phyloP scores from a whole-genome alignment of 2,797 vertebrate species.

The Pteropus rufus region DNA sequence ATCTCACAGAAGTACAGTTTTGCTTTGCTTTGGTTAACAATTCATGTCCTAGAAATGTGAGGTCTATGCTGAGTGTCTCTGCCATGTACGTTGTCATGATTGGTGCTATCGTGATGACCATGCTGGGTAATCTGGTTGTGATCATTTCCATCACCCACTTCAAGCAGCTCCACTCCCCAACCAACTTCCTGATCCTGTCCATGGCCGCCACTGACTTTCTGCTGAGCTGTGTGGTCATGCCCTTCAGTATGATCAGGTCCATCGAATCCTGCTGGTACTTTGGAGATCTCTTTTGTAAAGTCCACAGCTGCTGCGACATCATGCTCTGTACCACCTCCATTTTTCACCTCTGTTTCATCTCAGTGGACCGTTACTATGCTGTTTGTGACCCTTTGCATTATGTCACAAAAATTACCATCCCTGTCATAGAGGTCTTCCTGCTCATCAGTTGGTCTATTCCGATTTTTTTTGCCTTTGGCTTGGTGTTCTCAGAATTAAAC shows the following conservation, averaged over 20 bases:
- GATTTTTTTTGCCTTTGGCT: constrained; percentile 57
- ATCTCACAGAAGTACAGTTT: not conserved
- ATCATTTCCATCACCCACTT: constrained; percentile 70
- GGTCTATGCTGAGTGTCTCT: not conserved
- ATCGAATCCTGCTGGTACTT: constrained; percentile 65
- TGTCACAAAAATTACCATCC: constrained; percentile 58
- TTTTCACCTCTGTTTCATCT: constrained; percentile 74
- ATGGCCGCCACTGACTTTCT: constrained; percentile 63
- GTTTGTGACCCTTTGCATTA: constrained; percentile 65
- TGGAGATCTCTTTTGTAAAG: constrained; percentile 67
- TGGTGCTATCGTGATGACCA: constrained; percentile 28
- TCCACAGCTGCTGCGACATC: constrained; percentile 58
- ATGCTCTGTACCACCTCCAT: constrained; percentile 67
- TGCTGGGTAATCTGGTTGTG: constrained; percentile 34
- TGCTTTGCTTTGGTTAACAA: constrained; percentile 68
- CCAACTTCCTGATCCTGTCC: constrained; percentile 75
- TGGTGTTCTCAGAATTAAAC: constrained; percentile 71
- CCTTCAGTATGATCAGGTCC: constrained; percentile 71
- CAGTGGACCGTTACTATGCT: constrained; percentile 57
- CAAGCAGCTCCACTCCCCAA: constrained; percentile 68
- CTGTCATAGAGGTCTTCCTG: constrained; percentile 45
- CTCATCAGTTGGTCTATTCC: constrained; percentile 59
- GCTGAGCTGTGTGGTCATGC: constrained; percentile 63
- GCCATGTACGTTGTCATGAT: not conserved
- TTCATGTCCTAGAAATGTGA: constrained; percentile 53